Evolutionary conservation across 2,888 invertebrate species (phyloP).

Genomic region (Schrankia costaestrigalis): DNA sequence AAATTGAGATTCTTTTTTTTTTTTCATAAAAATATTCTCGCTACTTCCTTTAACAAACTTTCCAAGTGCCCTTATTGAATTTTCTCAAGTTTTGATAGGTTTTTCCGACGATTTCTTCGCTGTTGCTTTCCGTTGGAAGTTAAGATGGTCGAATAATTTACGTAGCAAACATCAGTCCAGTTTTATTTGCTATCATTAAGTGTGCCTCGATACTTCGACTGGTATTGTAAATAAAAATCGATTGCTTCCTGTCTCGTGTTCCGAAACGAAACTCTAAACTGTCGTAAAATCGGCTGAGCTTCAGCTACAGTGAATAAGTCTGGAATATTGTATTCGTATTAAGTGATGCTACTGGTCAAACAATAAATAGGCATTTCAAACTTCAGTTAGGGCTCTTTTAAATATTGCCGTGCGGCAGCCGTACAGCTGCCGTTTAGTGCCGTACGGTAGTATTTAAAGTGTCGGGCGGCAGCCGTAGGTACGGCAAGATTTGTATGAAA

Average conservation of each 20-base stretch:
- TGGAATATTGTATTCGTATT: too few species aligned
- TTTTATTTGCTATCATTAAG: constrained; percentile 32
- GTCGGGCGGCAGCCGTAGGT: too few species aligned
- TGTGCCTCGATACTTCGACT: constrained; percentile 10
- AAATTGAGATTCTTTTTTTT: constrained; percentile 66
- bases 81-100: constrained; percentile 80
- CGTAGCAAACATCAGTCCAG: constrained; percentile 46
- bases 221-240: constrained; percentile 5
- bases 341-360: too few species aligned
- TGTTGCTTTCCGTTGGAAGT: constrained; percentile 61
- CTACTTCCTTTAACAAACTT: constrained; percentile 76
- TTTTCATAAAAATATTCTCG: constrained; percentile 70
- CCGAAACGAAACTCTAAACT: constrained; percentile 1
- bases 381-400: too few species aligned
- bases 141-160: constrained; percentile 62
- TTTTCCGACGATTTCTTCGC: constrained; percentile 72
- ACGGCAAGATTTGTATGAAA: too few species aligned
- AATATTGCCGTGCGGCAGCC: too few species aligned
- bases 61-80: constrained; percentile 78
- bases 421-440: too few species aligned
- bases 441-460: too few species aligned
- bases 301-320: too few species aligned
- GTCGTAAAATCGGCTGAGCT: too few species aligned
- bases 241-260: constrained; percentile 5
- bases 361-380: too few species aligned